Base-by-base conservation (phyloP, 1,140 invertebrate species). In the Drosophila carrolli region DNA sequence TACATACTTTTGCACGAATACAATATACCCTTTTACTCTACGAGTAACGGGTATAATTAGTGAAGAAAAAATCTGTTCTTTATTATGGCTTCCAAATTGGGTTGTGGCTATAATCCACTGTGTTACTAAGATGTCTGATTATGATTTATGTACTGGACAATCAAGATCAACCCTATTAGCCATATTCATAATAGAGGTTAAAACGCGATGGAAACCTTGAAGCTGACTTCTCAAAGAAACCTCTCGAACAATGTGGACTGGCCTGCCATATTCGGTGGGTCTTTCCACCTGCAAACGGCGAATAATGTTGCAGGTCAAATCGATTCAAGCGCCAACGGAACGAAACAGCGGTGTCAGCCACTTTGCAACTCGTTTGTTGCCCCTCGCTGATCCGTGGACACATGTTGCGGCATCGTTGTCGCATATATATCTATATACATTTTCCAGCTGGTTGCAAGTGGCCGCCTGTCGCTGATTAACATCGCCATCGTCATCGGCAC, bases 401-500 rank as follows among this genome's bases (percentile, higher is more conserved):
- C 65, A 81, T 72, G 84, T 83, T 79, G 75, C 57, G 32, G 38
- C 66, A 46, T 71, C 56, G 53, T 48, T 46, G 46, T 58, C 54
- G 37, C 19, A 14, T n/a, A 7, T 10, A 13, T 38, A 37, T 23
- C 47, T 48, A 65, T 44, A 35, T 71, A 40, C n/a, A 54, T 7
- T 51, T 37, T 32, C 50, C 35, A 51, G 72, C 61, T 37, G 72
- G 74, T 57, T 67, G 65, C 75, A 81, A 75, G 68, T 63, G 50
- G 78, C 78, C 55, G 59, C 75, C 44, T 63, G 83, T 75, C 51
- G 68, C 70, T 82, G 82, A 85, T 85, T 88, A 85, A 61, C 75
- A 85, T 85, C 82, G 82, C 63, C 81, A 73, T 66, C 67, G 76
- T 46, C 75, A 61, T 81, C 79, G 79, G 50, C 75, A 82, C 70